Conservation (phyloP, 2,113 vertebrate species). For the Actenoides hombroni region DNA sequence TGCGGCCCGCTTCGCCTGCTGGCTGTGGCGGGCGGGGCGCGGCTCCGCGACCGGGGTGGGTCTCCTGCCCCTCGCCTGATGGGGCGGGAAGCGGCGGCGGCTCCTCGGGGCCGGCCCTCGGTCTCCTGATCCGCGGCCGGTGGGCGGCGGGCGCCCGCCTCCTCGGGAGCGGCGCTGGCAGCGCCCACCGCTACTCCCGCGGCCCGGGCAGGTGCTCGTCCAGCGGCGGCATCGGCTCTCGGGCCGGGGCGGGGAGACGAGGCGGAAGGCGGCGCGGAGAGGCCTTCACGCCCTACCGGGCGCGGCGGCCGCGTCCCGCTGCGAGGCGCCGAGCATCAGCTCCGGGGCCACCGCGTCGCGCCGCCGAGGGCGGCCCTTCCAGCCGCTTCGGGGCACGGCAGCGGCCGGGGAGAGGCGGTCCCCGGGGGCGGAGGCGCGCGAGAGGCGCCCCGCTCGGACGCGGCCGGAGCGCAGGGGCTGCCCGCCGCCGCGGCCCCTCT, state of each 20-base stretch:
- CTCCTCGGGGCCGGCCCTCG: background rate
- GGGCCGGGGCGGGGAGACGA: background rate
- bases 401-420: background rate
- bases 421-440: background rate
- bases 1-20: background rate
- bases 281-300: background rate
- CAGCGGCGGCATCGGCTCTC: background rate
- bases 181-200: background rate
- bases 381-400: background rate
- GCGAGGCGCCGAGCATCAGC: background rate
- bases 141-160: background rate
- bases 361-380: background rate
- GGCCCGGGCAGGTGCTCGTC: background rate
- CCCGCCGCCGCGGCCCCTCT: background rate
- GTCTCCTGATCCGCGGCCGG: background rate
- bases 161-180: background rate
- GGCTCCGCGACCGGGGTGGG: background rate
- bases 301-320: background rate
- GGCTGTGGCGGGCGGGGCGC: background rate
- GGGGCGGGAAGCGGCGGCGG: constrained; percentile 3
- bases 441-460: background rate
- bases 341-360: too few relatives aligned
- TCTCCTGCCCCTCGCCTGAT: constrained; percentile 1
- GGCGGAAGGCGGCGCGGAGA: background rate
- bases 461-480: background rate